Base-by-base conservation (phyloP, 2,888 invertebrate species). In the Hybos culiciformis region DNA sequence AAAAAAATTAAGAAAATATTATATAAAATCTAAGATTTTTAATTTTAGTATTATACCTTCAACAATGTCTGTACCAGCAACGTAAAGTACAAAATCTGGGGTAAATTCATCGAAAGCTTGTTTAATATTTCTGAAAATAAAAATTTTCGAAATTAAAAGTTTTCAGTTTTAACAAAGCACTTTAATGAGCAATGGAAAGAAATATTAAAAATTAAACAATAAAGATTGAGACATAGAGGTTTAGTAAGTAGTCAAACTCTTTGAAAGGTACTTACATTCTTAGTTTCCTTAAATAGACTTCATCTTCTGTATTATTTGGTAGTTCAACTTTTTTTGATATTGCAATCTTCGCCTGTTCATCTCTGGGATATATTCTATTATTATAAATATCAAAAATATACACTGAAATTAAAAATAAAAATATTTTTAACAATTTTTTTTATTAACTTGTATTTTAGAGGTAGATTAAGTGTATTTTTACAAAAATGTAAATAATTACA, bases 361-460 rank as follows among this genome's bases (percentile, higher is more conserved):
- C 87, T 47, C 70, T 70, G 0, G 87, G 87, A 58, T 84, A 87
- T 48, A 86, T 84, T 46, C 72, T 60, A 43, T 70, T 67, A 63
- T 87, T 87, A 62, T 80, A 87, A 56, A 84, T 76, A 59, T 87
- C 87, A 70, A 87, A 69, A 49, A 87, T 85, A 57, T 82, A 86
- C 21, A 87, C 78, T 32, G 32, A 32, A n/a, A n/a, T n/a, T n/a
- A n/a, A n/a, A n/a, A n/a, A n/a, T n/a, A n/a, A n/a, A n/a, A n/a
- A n/a, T n/a, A n/a, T n/a, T n/a, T n/a, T n/a, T n/a, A n/a, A n/a
- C n/a, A n/a, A n/a, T n/a, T n/a, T n/a, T n/a, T n/a, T n/a, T n/a
- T n/a, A n/a, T n/a, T n/a, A n/a, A n/a, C n/a, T n/a, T n/a, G n/a
- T n/a, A n/a, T n/a, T n/a, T n/a, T n/a, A n/a, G n/a, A n/a, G n/a